These are phyloP conservation scores for Busarellus nigricollis DNA, from an alignment of 2,797 vertebrate genomes.

Conservation along the genomic window DNA sequence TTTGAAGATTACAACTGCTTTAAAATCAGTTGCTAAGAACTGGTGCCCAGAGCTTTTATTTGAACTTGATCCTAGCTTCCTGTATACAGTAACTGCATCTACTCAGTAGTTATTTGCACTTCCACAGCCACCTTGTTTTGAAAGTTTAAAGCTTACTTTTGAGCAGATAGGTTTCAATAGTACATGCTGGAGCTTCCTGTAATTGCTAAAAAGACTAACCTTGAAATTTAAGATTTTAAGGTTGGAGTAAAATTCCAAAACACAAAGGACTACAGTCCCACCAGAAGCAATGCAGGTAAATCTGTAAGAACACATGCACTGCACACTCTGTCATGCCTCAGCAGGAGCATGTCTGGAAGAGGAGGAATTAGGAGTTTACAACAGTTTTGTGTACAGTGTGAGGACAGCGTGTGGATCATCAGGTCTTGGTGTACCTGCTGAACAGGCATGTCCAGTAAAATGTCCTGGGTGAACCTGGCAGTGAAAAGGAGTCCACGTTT, in stretches of 20 bases:
- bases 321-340: background rate
- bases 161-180: conserved; percentile 49
- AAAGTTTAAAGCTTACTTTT: conserved; percentile 34
- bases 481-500: background rate
- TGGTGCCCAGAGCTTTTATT: conserved; percentile 51
- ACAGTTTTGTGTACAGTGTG: background rate
- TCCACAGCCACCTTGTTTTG: conserved; percentile 45
- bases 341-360: background rate
- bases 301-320: background rate
- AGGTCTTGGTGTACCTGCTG: background rate
- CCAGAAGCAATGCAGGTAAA: background rate
- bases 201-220: conserved; percentile 32
- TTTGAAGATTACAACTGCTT: conserved; percentile 62
- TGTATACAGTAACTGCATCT: conserved; percentile 64
- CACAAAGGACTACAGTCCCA: conserved; percentile 55
- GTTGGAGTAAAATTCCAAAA: conserved; percentile 18
- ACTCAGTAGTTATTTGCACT: conserved; percentile 21
- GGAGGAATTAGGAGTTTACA: background rate
- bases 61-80: conserved; percentile 69
- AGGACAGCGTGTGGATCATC: background rate
- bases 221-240: conserved; percentile 63
- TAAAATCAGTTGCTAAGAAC: conserved; percentile 60
- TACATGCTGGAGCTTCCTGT: conserved; percentile 42
- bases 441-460: background rate
- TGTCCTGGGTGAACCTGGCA: background rate